phyloP scores from a whole-genome alignment of 64 coral and sea anemone genomes.

The Montipora efflorescens region DNA sequence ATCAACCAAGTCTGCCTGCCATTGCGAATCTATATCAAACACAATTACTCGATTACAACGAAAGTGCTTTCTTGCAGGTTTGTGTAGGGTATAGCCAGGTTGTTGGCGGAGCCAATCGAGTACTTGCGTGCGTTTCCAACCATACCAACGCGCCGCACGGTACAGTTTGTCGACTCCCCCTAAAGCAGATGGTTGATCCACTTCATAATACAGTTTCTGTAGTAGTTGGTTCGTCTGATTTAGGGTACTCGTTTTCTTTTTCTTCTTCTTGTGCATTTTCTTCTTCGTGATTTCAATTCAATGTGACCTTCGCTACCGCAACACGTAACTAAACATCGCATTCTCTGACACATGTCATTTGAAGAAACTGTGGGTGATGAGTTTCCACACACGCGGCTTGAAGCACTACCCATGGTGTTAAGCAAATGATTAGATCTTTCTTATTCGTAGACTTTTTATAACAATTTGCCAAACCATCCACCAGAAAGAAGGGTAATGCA shows the following conservation, averaged over 20 bases:
- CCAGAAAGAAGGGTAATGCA: too few relatives aligned
- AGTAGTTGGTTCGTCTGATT: background rate
- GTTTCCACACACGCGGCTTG: background rate
- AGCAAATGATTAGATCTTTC: background rate
- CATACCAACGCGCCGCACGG: too few relatives aligned
- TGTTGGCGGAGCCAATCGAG: too few relatives aligned
- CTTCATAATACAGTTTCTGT: too few relatives aligned
- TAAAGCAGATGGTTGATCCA: background rate
- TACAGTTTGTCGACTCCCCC: background rate
- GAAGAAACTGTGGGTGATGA: background rate
- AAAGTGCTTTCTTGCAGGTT: too few relatives aligned
- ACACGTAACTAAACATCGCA: background rate
- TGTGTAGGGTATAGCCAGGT: too few relatives aligned
- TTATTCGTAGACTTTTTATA: background rate
- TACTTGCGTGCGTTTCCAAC: too few relatives aligned
- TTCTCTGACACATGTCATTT: background rate
- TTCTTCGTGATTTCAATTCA: background rate
- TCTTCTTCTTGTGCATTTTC: background rate
- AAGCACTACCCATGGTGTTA: too few relatives aligned
- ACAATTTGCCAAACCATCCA: too few relatives aligned
- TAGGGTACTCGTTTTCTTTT: background rate
- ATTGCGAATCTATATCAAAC: background rate
- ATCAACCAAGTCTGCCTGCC: background rate
- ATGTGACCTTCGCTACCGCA: constrained; percentile 19
- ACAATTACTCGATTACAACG: background rate